These are phyloP conservation scores for Diploscapter pachys DNA, from an alignment of 1,140 invertebrate species.

Conservation along the genomic window DNA sequence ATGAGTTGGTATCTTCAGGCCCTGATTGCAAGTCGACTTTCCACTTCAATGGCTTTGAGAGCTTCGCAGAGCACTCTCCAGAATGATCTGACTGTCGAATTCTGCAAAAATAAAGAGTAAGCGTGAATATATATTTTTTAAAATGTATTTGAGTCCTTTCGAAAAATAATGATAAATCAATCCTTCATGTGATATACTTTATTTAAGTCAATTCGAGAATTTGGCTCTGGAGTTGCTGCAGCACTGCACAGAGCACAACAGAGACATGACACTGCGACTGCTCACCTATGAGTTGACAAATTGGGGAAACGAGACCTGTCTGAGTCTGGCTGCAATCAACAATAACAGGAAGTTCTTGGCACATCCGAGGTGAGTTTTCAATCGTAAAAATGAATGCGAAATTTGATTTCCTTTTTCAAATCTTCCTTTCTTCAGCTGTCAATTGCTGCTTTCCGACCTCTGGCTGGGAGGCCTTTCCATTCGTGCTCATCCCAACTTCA, in stretches of 20 bases:
- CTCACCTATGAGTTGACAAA: conserved; percentile 92
- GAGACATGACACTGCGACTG: conserved; percentile 85
- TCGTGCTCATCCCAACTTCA: conserved; percentile 72
- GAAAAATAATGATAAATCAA: too few relatives aligned
- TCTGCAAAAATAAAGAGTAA: conserved; percentile 62
- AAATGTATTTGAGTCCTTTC: conserved; percentile 46
- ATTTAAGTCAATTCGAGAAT: conserved; percentile 60
- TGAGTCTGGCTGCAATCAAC: conserved; percentile 85
- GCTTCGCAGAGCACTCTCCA: conserved; percentile 90
- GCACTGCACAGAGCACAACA: conserved; percentile 87
- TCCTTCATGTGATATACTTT: too few relatives aligned
- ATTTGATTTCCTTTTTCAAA: too few relatives aligned
- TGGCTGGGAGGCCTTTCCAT: conserved; percentile 93
- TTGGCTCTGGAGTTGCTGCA: conserved; percentile 81
- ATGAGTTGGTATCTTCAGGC: conserved; percentile 34
- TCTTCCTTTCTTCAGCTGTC: conserved; percentile 68
- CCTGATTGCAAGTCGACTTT: conserved; percentile 87
- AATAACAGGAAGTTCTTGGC: conserved; percentile 85
- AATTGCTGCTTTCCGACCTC: conserved; percentile 30
- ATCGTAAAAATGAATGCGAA: not conserved
- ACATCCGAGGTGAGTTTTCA: conserved; percentile 84
- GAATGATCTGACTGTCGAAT: conserved; percentile 88
- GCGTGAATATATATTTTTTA: conserved; percentile 11
- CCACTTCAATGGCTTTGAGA: conserved; percentile 92
- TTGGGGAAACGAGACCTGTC: conserved; percentile 92